Evolutionary conservation across 2,113 vertebrate genomes (phyloP).

Genomic region (Lepisosteus osseus): DNA sequence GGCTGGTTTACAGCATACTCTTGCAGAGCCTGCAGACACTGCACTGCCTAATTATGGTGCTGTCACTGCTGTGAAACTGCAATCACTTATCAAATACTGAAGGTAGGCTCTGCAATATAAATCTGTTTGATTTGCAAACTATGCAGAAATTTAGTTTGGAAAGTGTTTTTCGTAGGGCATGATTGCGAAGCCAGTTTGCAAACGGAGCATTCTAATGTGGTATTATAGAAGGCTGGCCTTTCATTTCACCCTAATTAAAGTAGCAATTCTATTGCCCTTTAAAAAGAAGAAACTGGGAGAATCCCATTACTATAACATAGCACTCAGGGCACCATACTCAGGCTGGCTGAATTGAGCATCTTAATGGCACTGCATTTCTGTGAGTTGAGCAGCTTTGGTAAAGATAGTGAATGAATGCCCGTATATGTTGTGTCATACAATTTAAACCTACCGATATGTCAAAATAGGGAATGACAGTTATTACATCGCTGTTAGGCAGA

Average conservation of each 20-base stretch:
- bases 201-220: background rate
- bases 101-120: background rate
- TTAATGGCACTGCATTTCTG: too few relatives aligned
- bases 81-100: background rate
- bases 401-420: too few relatives aligned
- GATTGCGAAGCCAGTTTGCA: background rate
- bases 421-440: too few relatives aligned
- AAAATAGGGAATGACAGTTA: too few relatives aligned
- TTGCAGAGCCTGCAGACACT: background rate
- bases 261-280: constrained; percentile 23
- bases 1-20: too few relatives aligned
- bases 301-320: background rate
- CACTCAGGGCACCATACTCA: background rate
- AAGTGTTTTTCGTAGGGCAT: background rate
- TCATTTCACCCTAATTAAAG: constrained; percentile 22
- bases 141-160: background rate
- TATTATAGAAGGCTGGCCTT: constrained; percentile 5
- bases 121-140: constrained; percentile 4
- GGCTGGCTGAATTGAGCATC: too few relatives aligned
- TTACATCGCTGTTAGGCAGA: too few relatives aligned
- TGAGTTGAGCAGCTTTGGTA: too few relatives aligned
- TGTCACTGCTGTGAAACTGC: background rate
- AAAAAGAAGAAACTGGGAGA: constrained; percentile 6
- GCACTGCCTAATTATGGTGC: background rate
- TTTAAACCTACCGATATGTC: too few relatives aligned